Conservation (phyloP, 2,888 invertebrate species). For the Brachyptera putata region DNA sequence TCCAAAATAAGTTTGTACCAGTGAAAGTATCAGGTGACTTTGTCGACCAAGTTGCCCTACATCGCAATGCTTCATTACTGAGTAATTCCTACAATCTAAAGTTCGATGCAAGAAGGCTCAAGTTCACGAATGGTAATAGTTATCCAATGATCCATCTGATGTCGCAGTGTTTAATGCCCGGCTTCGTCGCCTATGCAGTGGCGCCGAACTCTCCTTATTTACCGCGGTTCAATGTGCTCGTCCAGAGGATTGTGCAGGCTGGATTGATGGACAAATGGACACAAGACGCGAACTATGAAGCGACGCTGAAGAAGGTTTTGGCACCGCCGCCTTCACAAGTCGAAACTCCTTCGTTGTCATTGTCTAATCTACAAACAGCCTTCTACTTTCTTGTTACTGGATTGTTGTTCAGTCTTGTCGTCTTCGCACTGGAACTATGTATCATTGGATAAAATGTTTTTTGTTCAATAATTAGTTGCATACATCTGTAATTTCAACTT, state of each 20-base stretch:
- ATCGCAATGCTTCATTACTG: background rate
- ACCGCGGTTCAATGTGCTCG: conserved; percentile 41
- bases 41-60: background rate
- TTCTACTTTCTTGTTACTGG: background rate
- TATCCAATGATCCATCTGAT: conserved; percentile 45
- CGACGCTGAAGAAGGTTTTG: background rate
- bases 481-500: too few species aligned
- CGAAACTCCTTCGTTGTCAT: background rate
- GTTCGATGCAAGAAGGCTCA: background rate
- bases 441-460: too few species aligned
- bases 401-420: background rate
- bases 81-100: background rate
- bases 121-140: conserved; percentile 35
- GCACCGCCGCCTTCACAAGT: background rate
- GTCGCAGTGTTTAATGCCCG: conserved; percentile 45
- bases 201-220: conserved; percentile 46
- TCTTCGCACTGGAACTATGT: background rate
- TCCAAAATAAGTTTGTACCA: background rate
- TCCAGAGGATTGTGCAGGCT: conserved; percentile 42
- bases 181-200: conserved; percentile 46
- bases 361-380: background rate
- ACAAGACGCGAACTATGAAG: conserved; percentile 36
- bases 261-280: conserved; percentile 47
- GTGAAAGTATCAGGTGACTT: background rate
- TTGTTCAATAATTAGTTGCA: too few species aligned